Percentiles rank a stretch among this genome's conserved stretches.
Evolutionary conservation across 1,140 invertebrate genomes (phyloP).

Genomic region (Zaprionus ornatus): DNA sequence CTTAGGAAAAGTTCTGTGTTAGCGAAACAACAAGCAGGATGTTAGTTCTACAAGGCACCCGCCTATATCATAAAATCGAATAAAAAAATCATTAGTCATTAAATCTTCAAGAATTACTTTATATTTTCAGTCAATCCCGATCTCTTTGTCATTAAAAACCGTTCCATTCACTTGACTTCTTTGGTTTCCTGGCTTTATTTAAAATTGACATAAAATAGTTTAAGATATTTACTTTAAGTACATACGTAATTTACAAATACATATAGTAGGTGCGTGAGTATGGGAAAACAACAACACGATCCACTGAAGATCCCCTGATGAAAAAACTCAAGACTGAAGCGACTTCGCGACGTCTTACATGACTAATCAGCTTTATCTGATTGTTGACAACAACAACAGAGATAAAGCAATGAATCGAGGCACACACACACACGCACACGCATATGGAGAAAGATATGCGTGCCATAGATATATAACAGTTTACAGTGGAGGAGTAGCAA

Average conservation of each 20-base stretch:
- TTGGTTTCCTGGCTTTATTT: neutral
- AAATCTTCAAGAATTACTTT: no score
- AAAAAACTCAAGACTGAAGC: neutral
- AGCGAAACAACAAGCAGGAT: no score
- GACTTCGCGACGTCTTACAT: neutral
- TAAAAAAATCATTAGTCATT: no score
- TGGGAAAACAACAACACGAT: neutral
- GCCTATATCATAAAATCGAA: no score
- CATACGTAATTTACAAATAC: neutral
- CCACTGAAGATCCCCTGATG: neutral
- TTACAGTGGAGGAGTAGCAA: neutral
- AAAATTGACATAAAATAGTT: neutral
- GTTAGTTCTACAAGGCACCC: no score
- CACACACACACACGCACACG: neutral
- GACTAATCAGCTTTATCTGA: neutral
- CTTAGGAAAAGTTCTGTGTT: no score
- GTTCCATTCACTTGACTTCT: neutral
- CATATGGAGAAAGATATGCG: constrained; percentile 29
- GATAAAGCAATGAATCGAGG: neutral
- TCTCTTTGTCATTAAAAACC: neutral
- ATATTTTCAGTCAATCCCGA: no score
- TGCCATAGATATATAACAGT: constrained; percentile 41
- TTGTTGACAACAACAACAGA: neutral
- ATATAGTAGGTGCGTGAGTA: neutral
- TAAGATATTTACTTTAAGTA: neutral